These are phyloP conservation scores for Trinectes maculatus DNA, from an alignment of 2,113 vertebrate species.

Conservation along the genomic window DNA sequence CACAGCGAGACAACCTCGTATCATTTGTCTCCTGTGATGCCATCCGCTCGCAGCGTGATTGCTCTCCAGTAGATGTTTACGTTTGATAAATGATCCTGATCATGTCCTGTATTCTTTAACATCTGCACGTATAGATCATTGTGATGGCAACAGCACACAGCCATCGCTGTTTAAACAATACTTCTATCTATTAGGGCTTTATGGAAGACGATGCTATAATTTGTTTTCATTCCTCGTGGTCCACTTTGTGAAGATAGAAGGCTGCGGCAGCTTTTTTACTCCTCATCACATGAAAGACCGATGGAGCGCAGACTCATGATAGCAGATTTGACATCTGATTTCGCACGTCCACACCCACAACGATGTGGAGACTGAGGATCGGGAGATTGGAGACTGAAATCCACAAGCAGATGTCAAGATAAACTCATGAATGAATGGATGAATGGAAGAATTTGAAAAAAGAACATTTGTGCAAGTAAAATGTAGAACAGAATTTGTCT, in stretches of 20 bases:
- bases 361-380: constrained; percentile 6
- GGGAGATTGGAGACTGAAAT: constrained; percentile 22
- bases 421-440: constrained; percentile 51
- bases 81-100: constrained; percentile 28
- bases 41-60: neutral
- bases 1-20: neutral
- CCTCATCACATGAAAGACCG: constrained; percentile 3
- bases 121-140: constrained; percentile 15
- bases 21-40: constrained; percentile 8
- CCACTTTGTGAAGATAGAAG: constrained; percentile 39
- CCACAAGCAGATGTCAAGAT: constrained; percentile 30
- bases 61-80: constrained; percentile 8
- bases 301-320: neutral
- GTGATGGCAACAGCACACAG: constrained; percentile 27
- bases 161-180: constrained; percentile 42
- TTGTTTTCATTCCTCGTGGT: constrained; percentile 10
- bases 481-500: constrained; percentile 62
- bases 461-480: constrained; percentile 54
- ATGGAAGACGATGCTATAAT: constrained; percentile 38
- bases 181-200: constrained; percentile 42
- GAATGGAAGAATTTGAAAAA: constrained; percentile 57
- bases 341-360: neutral
- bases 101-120: constrained; percentile 6
- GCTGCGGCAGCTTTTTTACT: neutral
- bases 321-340: neutral